phyloP scores from a whole-genome alignment of 2,888 invertebrate species.

The Oeneis ivallda region DNA sequence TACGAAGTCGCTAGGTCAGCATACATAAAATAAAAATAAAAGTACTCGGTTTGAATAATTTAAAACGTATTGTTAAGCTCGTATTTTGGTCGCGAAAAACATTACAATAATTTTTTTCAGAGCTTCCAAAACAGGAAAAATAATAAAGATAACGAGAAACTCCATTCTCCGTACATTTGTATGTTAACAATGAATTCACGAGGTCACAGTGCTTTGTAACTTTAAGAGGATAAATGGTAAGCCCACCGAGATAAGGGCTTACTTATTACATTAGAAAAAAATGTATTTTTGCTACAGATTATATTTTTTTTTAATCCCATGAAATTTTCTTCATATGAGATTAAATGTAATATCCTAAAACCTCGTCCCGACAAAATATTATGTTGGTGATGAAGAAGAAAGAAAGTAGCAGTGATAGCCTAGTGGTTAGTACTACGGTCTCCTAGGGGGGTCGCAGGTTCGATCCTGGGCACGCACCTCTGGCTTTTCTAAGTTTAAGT shows the following conservation, averaged over 20 bases:
- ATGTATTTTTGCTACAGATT: too few species aligned
- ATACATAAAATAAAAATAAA: neutral
- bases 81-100: neutral
- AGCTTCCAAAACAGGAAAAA: slow-evolving; percentile 1
- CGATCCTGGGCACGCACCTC: too few species aligned
- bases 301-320: too few species aligned
- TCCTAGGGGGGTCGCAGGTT: too few species aligned
- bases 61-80: neutral
- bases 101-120: neutral
- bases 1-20: too few species aligned
- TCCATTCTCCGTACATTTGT: slow-evolving; percentile 1
- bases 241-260: neutral
- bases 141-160: neutral
- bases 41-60: neutral
- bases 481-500: too few species aligned
- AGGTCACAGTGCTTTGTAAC: neutral
- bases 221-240: neutral
- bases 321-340: too few species aligned
- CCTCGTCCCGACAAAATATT: too few species aligned
- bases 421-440: too few species aligned
- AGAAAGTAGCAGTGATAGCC: too few species aligned
- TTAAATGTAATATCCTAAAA: too few species aligned
- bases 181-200: slow-evolving; percentile 6
- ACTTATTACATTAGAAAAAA: neutral
- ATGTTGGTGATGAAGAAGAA: too few species aligned